A percentile compares a stretch with the other conserved stretches of the same genome.
phyloP scores from a whole-genome alignment of 2,797 vertebrate genomes.

The Pyrocephalus nanus region DNA sequence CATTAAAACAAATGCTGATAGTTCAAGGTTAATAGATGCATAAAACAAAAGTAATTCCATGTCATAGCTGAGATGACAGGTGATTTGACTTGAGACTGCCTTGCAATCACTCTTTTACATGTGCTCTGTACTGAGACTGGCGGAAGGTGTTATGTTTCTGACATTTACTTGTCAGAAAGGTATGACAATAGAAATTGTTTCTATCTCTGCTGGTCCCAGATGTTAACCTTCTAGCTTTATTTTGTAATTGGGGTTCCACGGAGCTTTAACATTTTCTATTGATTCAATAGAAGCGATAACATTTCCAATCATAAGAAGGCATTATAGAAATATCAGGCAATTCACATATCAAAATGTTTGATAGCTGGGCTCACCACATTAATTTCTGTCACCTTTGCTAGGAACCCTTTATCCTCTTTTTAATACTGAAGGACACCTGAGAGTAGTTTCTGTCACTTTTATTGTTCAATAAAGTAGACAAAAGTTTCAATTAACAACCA shows the following conservation, averaged over 20 bases:
- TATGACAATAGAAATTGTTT: constrained; percentile 83
- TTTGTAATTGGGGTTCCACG: constrained; percentile 82
- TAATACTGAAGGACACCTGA: constrained; percentile 81
- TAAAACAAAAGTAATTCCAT: constrained; percentile 94
- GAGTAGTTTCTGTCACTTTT: constrained; percentile 82
- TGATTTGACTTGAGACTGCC: constrained; percentile 93
- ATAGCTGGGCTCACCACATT: constrained; percentile 79
- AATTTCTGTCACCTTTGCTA: constrained; percentile 81
- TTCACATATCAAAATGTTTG: constrained; percentile 85
- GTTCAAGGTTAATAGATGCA: constrained; percentile 99
- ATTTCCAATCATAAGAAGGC: constrained; percentile 84
- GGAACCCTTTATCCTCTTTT: constrained; percentile 78
- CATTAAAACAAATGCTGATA: constrained; percentile 92
- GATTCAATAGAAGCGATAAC: constrained; percentile 83
- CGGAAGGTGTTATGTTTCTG: constrained; percentile 78
- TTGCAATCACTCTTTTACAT: constrained; percentile 90
- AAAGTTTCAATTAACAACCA: constrained; percentile 83
- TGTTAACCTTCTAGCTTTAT: constrained; percentile 84
- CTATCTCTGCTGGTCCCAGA: constrained; percentile 79
- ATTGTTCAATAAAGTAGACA: constrained; percentile 84
- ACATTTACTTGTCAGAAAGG: constrained; percentile 83
- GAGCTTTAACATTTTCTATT: constrained; percentile 83
- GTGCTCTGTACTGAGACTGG: constrained; percentile 72
- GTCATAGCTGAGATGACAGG: constrained; percentile 92
- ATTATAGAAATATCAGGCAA: constrained; percentile 84